These are phyloP conservation scores for Columba janthina DNA, from an alignment of 2,113 vertebrate species.

Conservation along the genomic window DNA sequence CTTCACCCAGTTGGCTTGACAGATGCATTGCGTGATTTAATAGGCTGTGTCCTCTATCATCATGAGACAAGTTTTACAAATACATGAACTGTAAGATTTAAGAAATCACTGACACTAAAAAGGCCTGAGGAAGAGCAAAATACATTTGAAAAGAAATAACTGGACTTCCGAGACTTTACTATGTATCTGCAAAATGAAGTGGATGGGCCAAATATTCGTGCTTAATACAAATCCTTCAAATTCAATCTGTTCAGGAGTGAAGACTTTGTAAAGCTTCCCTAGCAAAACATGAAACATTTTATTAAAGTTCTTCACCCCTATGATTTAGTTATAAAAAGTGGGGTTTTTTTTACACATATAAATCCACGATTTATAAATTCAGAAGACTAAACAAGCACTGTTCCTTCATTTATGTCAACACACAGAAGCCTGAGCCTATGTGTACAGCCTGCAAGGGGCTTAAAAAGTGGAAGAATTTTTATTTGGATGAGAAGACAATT, in stretches of 20 bases:
- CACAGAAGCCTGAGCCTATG: background rate
- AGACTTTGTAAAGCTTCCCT: background rate
- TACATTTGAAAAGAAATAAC: background rate
- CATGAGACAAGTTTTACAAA: background rate
- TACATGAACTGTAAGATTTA: background rate
- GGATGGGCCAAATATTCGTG: background rate
- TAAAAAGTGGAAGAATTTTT: background rate
- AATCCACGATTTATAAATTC: background rate
- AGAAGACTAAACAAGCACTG: background rate
- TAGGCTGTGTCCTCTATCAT: background rate
- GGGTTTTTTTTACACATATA: background rate
- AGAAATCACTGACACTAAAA: background rate
- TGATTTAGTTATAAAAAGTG: background rate
- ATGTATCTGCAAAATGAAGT: background rate
- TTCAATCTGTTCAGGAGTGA: background rate
- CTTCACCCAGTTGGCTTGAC: background rate
- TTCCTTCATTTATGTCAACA: background rate
- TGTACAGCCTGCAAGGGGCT: background rate
- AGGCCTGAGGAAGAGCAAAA: background rate
- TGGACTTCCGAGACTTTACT: background rate
- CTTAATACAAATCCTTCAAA: background rate
- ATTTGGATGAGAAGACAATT: background rate
- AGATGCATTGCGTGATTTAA: background rate
- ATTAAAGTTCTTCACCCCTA: background rate
- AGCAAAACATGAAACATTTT: background rate